Evolutionary conservation across 2,888 invertebrate species (phyloP).

Genomic region (Drosophila dives): DNA sequence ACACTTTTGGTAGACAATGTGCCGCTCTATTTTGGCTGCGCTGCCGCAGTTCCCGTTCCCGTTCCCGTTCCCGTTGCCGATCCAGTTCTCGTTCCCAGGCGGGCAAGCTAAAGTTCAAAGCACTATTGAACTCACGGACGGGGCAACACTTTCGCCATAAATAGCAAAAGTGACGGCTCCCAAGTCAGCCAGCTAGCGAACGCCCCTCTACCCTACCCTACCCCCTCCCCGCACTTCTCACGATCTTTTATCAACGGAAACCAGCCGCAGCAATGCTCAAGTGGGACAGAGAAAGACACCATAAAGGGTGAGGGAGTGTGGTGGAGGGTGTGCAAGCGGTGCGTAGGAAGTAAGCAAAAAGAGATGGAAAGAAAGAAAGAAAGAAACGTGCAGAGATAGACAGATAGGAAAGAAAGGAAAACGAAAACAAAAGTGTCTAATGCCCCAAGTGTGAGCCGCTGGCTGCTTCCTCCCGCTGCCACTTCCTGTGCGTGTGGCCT

Average conservation of each 20-base stretch:
- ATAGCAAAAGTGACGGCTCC: conserved; percentile 66
- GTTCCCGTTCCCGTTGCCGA: conserved; percentile 32
- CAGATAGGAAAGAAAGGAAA: conserved; percentile 24
- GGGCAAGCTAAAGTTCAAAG: conserved; percentile 71
- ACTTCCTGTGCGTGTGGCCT: conserved; percentile 76
- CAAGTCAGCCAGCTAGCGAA: conserved; percentile 16
- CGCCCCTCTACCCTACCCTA: not conserved
- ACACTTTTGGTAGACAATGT: conserved; percentile 56
- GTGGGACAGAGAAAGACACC: conserved; percentile 11
- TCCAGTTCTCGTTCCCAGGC: conserved; percentile 45
- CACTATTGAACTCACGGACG: conserved; percentile 74
- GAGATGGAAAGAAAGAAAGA: conserved; percentile 4
- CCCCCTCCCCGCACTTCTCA: not conserved
- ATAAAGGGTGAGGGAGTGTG: not conserved
- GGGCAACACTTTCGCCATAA: conserved; percentile 78
- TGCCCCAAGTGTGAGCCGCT: conserved; percentile 56
- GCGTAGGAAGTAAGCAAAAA: conserved; percentile 36
- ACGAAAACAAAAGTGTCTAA: conserved; percentile 79
- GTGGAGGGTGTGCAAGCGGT: not conserved
- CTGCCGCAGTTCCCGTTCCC: conserved; percentile 41
- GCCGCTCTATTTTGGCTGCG: conserved; percentile 74
- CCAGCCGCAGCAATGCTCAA: conserved; percentile 34
- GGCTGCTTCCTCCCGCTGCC: conserved; percentile 55
- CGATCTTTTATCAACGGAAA: conserved; percentile 71
- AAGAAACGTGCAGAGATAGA: conserved; percentile 5